A percentile compares a stretch with the other conserved stretches of the same genome.
phyloP scores from a whole-genome alignment of 2,888 invertebrate genomes.

The Lasioglossum leucozonium region DNA sequence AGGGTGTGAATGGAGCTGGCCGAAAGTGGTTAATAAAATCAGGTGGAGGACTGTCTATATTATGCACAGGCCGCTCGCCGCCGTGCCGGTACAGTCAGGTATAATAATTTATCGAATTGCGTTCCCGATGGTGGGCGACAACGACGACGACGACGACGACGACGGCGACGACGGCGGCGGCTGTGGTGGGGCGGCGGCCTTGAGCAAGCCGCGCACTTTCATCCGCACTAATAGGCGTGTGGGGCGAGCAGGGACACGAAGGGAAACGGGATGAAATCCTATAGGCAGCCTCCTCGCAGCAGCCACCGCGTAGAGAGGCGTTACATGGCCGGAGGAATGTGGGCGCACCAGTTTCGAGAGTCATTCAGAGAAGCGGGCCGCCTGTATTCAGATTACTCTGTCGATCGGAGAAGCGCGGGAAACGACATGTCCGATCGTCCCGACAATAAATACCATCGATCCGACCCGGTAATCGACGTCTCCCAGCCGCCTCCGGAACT shows the following conservation, averaged over 20 bases:
- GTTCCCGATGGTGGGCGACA: neutral
- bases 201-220: conserved; percentile 12
- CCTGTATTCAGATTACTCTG: conserved; percentile 70
- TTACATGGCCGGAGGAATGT: conserved; percentile 72
- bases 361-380: conserved; percentile 72
- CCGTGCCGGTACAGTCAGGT: conserved; percentile 6
- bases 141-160: too few relatives aligned
- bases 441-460: conserved; percentile 15
- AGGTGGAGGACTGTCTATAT: conserved; percentile 4
- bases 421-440: neutral
- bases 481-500: conserved; percentile 2
- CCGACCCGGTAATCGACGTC: conserved; percentile 7
- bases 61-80: conserved; percentile 5
- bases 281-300: conserved; percentile 56
- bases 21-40: neutral
- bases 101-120: conserved; percentile 13
- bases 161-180: too few relatives aligned
- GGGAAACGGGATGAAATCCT: conserved; percentile 38
- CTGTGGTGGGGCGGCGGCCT: conserved; percentile 1
- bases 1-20: neutral
- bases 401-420: conserved; percentile 29
- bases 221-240: conserved; percentile 5
- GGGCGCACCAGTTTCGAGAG: conserved; percentile 79
- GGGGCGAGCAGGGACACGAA: conserved; percentile 7
- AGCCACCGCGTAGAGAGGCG: conserved; percentile 53